Base-by-base conservation (phyloP, 2,797 vertebrate genomes). In the Acanthopagrus latus region DNA sequence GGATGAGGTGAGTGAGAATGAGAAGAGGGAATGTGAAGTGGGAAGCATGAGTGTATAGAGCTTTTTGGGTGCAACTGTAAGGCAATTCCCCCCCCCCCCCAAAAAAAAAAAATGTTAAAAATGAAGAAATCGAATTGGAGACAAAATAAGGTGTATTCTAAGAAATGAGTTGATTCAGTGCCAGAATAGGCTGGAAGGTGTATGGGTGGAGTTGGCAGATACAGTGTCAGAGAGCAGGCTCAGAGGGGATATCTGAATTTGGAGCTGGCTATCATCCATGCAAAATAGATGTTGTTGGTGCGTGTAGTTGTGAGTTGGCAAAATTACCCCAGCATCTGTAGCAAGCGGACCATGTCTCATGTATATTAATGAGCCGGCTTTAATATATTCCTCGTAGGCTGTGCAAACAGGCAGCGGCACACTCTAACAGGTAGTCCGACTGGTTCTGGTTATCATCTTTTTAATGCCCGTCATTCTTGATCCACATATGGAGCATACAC, bases 271-370 rank as follows among this genome's bases (percentile, higher is more conserved):
- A 89, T 86, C 82, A 84, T 90, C 89, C 90, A 86, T 89, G 89
- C 88, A 93, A 91, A 92, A 91, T 88, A 90, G 90, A 91, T 90
- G 88, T 89, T 91, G 89, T 90, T 87, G 84, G 82, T 88, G 87
- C 74, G 47, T 94, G 89, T 90, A 90, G 88, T 90, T 90, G 90
- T 89, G 91, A 89, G 89, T 84, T 90, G 91, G 89, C 72, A 64
- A 91, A 93, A 93, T 93, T 88, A 92, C 71, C 86, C 84, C 85
- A 84, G 91, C 93, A 92, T 94, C 93, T 94, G 93, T 91, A 89
- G 89, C 88, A 89, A 92, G 90, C 81, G 56, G 90, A 93, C 82
- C 93, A 79, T 92, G 88, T 90, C 92, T 93, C 89, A 94, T 94
- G 91, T 92, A 88, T 94, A 94, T 94, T 93, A 87, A 94, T 94